These are phyloP conservation scores for Ophthalmolycus amberensis DNA, from an alignment of 2,113 vertebrate genomes.

Conservation along the genomic window DNA sequence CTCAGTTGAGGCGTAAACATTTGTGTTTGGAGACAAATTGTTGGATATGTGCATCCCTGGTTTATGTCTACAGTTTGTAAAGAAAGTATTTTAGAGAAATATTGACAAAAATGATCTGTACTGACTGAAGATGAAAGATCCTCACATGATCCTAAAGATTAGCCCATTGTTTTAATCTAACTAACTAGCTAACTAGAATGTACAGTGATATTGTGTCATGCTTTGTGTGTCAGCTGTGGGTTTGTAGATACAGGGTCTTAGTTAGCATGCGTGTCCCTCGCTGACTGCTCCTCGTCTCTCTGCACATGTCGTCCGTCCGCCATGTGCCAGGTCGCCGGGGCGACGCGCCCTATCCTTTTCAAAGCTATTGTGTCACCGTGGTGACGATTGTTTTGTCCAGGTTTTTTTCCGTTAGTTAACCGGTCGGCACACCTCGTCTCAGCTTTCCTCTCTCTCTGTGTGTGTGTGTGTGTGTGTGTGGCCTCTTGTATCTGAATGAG, in stretches of 20 bases:
- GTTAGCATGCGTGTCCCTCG: background rate
- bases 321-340: conserved; percentile 60
- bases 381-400: conserved; percentile 58
- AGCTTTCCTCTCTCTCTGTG: conserved; percentile 18
- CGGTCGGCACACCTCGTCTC: conserved; percentile 42
- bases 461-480: background rate
- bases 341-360: conserved; percentile 45
- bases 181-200: too few species aligned
- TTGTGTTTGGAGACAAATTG: background rate
- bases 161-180: background rate
- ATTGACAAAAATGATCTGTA: background rate
- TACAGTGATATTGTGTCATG: background rate
- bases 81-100: background rate
- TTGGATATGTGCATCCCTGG: background rate
- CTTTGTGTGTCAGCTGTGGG: background rate
- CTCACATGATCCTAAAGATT: background rate
- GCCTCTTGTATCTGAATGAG: background rate
- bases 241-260: background rate
- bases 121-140: background rate
- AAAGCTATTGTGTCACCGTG: conserved; percentile 47
- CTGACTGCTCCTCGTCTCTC: conserved; percentile 27
- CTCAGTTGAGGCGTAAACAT: background rate
- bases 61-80: background rate
- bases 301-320: conserved; percentile 12
- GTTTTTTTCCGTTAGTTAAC: conserved; percentile 2